Percentiles rank a stretch among this genome's conserved stretches.
Evolutionary conservation across 2,888 invertebrate genomes (phyloP).

Genomic region (Timema cristinae): DNA sequence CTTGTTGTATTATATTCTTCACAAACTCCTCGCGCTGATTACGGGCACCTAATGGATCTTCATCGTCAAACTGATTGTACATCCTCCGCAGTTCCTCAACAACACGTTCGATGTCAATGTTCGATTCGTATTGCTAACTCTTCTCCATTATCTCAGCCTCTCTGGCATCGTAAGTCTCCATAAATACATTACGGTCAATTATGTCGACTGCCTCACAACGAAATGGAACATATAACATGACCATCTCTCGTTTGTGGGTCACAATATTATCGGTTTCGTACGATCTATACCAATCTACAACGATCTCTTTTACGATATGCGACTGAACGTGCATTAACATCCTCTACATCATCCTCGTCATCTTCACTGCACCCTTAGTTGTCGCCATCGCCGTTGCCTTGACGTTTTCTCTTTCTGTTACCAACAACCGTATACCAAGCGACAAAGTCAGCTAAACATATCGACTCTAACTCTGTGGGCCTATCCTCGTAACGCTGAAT

Average conservation of each 20-base stretch:
- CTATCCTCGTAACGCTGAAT: conserved; percentile 41
- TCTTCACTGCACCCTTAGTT: neutral
- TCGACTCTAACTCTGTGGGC: conserved; percentile 38
- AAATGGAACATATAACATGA: conserved; percentile 22
- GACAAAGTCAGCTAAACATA: conserved; percentile 43
- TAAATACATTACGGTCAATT: neutral
- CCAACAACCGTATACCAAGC: conserved; percentile 14
- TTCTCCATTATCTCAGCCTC: conserved; percentile 8
- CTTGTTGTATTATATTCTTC: conserved; percentile 8
- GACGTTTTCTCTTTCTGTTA: conserved; percentile 11
- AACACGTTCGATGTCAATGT: neutral
- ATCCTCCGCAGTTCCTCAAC: conserved; percentile 2
- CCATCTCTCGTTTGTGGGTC: conserved; percentile 28
- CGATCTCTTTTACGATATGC: conserved; percentile 9
- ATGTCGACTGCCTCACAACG: conserved; percentile 21
- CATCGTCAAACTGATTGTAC: neutral
- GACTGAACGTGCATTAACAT: conserved; percentile 5
- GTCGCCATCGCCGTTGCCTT: neutral
- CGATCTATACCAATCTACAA: conserved; percentile 21
- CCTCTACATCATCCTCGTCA: neutral
- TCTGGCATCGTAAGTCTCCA: conserved; percentile 9
- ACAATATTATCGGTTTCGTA: conserved; percentile 17
- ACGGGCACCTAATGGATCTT: conserved; percentile 3
- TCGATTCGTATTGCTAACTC: conserved; percentile 1
- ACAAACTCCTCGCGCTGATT: conserved; percentile 9